Conservation (phyloP, 2,113 vertebrate genomes). For the Lota lota region DNA sequence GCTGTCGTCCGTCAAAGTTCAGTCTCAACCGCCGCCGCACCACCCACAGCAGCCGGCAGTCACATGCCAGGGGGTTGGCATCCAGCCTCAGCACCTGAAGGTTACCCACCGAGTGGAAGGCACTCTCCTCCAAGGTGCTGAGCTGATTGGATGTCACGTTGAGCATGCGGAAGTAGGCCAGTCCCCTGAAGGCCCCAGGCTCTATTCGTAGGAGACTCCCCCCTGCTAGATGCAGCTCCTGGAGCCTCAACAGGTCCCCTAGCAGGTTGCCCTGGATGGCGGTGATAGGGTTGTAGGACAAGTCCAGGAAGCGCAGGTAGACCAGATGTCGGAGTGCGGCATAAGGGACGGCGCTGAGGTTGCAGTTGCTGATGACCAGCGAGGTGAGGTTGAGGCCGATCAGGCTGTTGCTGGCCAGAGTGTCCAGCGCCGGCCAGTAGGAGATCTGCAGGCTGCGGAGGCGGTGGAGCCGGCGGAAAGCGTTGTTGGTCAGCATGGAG, state of each 20-base stretch:
- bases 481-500: conserved; percentile 71
- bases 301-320: conserved; percentile 79
- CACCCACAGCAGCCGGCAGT: conserved; percentile 88
- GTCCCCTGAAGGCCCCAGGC: conserved; percentile 79
- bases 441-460: conserved; percentile 77
- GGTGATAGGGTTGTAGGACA: conserved; percentile 86
- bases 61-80: conserved; percentile 83
- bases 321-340: conserved; percentile 76
- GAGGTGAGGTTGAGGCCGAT: conserved; percentile 81
- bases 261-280: conserved; percentile 72
- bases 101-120: conserved; percentile 81
- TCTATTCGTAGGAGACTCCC: conserved; percentile 78
- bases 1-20: conserved; percentile 79
- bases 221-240: conserved; percentile 82
- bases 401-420: conserved; percentile 77
- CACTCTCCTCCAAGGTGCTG: conserved; percentile 79
- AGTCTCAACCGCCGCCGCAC: conserved; percentile 71
- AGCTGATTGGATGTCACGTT: conserved; percentile 84
- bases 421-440: conserved; percentile 77
- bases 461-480: conserved; percentile 72
- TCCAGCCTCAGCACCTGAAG: conserved; percentile 82
- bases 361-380: conserved; percentile 80
- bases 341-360: conserved; percentile 79
- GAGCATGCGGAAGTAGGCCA: conserved; percentile 77
- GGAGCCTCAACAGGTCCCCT: conserved; percentile 75